Percentiles rank a stretch among this genome's conserved stretches.
Evolutionary conservation across 2,797 vertebrate genomes (phyloP).

Genomic region (Paratrypauchen microcephalus): DNA sequence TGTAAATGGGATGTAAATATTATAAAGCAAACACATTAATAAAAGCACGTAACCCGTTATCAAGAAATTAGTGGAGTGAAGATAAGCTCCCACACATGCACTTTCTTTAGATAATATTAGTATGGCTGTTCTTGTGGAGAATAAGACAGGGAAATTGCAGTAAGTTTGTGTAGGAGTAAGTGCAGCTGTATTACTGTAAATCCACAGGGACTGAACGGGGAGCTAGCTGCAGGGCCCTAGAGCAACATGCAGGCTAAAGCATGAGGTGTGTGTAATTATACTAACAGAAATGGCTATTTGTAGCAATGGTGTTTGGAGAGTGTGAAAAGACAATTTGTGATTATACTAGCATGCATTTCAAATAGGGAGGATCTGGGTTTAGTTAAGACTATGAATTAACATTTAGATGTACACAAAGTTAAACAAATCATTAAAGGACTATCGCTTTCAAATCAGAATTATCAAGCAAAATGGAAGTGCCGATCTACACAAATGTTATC

Average conservation of each 20-base stretch:
- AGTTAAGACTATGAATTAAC: no score
- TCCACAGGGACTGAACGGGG: constrained; percentile 1
- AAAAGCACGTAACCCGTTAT: not conserved
- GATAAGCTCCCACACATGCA: not conserved
- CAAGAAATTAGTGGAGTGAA: not conserved
- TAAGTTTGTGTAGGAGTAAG: constrained; percentile 3
- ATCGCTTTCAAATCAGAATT: no score
- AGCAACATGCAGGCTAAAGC: not conserved
- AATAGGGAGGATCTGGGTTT: no score
- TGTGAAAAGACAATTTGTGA: no score
- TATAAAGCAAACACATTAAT: not conserved
- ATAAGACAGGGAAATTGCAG: constrained; percentile 5
- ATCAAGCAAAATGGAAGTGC: no score
- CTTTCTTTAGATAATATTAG: not conserved
- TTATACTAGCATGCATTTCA: no score
- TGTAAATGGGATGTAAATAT: no score
- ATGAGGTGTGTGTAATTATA: not conserved
- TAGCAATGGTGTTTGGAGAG: not conserved
- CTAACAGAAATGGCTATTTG: not conserved
- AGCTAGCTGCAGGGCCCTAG: not conserved
- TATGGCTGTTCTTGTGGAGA: not conserved
- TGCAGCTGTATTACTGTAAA: constrained; percentile 14
- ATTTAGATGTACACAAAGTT: no score
- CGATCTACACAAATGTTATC: no score
- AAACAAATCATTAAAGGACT: no score